Percentiles rank a stretch among this genome's conserved stretches.
Evolutionary conservation across 2,113 vertebrate genomes (phyloP).

Genomic region (Agelaius tricolor): DNA sequence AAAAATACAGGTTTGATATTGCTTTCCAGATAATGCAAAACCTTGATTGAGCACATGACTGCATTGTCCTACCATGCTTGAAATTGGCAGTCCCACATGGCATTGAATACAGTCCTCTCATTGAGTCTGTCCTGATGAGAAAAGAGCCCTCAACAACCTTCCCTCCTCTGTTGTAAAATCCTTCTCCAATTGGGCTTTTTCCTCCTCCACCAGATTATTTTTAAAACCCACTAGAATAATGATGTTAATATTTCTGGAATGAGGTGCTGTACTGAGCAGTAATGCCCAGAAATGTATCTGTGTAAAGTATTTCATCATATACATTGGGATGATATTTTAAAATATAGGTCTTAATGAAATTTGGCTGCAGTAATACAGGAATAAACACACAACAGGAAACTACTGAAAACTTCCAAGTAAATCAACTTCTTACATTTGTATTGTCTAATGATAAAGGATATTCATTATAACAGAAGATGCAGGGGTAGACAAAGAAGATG

Average conservation of each 20-base stretch:
- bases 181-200: neutral
- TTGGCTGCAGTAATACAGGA: neutral
- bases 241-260: neutral
- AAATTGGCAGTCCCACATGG: neutral
- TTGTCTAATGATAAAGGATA: neutral
- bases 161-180: neutral
- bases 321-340: neutral
- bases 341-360: neutral
- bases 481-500: neutral
- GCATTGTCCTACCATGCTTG: neutral
- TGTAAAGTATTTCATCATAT: neutral
- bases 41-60: neutral
- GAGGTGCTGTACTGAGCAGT: neutral
- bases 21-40: neutral
- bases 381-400: neutral
- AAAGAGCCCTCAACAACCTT: neutral
- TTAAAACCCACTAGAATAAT: neutral
- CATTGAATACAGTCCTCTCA: neutral
- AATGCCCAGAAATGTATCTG: neutral
- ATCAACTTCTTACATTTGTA: neutral
- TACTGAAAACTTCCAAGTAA: neutral
- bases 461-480: neutral
- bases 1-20: neutral
- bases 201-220: neutral
- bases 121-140: neutral